Evolutionary conservation across 2,113 vertebrate species (phyloP).

Genomic region (Spermophilus dauricus): DNA sequence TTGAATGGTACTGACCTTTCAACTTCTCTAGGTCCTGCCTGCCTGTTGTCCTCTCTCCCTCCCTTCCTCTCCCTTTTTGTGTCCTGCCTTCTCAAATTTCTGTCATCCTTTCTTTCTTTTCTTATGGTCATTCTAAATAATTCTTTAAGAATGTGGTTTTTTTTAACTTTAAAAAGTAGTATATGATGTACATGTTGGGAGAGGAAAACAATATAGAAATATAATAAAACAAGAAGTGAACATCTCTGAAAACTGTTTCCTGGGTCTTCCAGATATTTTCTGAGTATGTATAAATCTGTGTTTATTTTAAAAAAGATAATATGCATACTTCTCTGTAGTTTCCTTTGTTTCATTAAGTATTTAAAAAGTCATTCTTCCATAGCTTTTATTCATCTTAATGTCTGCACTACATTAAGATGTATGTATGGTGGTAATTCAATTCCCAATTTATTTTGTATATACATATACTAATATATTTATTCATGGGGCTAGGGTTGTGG

Average conservation of each 20-base stretch:
- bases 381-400: neutral
- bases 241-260: neutral
- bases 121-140: neutral
- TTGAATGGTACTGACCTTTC: neutral
- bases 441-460: too few species aligned
- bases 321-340: neutral
- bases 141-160: neutral
- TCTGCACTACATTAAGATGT: neutral
- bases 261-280: neutral
- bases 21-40: neutral
- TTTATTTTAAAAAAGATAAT: slow-evolving; percentile 8
- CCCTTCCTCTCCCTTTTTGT: neutral
- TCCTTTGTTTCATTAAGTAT: slow-evolving; percentile 40
- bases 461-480: too few species aligned
- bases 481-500: neutral
- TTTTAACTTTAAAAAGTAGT: neutral
- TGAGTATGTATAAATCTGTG: neutral
- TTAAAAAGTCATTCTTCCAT: neutral
- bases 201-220: neutral
- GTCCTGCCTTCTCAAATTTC: neutral
- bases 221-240: neutral
- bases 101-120: neutral
- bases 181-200: neutral
- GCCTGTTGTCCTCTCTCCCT: neutral
- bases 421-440: too few species aligned